These are phyloP conservation scores for Cynopterus brachyotis DNA, from an alignment of 2,113 vertebrate genomes.

Conservation along the genomic window DNA sequence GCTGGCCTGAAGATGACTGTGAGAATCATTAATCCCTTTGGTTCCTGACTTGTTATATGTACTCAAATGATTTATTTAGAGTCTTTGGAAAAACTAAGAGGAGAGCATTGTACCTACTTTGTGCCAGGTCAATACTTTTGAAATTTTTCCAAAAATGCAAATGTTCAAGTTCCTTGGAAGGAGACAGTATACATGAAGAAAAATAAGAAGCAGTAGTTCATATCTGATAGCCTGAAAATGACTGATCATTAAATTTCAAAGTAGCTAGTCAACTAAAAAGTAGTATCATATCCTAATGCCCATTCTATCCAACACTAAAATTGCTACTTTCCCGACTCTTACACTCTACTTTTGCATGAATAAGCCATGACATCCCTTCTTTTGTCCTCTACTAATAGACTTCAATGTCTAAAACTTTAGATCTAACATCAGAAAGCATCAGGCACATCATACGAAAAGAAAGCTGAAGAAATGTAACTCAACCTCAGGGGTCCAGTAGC, in stretches of 20 bases:
- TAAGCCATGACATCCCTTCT: background rate
- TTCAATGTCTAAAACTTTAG: background rate
- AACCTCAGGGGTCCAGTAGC: background rate
- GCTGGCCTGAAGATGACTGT: background rate
- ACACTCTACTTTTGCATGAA: too few species aligned
- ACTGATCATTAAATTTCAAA: conserved; percentile 45
- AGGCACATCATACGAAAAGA: background rate
- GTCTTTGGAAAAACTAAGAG: background rate
- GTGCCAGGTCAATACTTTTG: background rate
- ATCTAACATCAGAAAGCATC: background rate
- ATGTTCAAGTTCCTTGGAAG: conserved; percentile 5
- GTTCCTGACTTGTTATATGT: background rate
- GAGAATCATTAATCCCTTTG: background rate
- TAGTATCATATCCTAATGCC: too few species aligned
- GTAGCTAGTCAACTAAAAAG: background rate
- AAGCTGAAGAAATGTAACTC: background rate
- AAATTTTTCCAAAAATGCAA: background rate
- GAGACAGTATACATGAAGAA: background rate
- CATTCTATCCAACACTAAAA: fast-evolving
- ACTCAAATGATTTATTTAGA: background rate
- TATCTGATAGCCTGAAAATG: conserved; percentile 61
- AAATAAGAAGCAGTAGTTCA: background rate
- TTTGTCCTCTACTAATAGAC: background rate
- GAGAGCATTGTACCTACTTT: background rate
- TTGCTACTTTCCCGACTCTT: background rate